Conservation (phyloP, 2,888 invertebrate genomes). For the Bugula neritina region DNA sequence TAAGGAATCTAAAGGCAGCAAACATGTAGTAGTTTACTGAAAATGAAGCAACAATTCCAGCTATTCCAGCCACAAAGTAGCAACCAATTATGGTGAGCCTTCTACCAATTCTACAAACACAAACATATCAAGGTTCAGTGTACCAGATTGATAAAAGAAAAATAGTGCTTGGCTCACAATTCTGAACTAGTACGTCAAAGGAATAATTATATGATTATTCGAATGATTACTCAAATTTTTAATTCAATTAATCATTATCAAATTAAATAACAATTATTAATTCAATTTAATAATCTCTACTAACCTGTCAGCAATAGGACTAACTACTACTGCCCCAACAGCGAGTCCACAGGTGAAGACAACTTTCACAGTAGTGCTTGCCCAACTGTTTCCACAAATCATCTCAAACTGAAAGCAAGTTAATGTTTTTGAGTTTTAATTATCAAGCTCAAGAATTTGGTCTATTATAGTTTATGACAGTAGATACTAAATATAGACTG, state of each 20-base stretch:
- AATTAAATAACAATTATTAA: no score
- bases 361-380: conserved; percentile 10
- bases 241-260: no score
- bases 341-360: background rate
- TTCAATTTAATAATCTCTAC: background rate
- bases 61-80: background rate
- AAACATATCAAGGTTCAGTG: no score
- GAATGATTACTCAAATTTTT: no score
- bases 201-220: no score
- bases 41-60: background rate
- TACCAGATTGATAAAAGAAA: no score
- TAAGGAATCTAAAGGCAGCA: conserved; percentile 15
- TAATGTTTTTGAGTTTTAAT: no score
- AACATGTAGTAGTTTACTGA: conserved; percentile 10
- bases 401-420: conserved; percentile 23
- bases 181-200: no score
- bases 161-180: no score
- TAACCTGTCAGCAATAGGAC: background rate
- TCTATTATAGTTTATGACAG: no score
- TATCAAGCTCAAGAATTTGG: no score
- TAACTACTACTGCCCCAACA: background rate
- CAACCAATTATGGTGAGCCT: conserved; percentile 3
- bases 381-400: background rate
- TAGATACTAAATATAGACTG: no score
- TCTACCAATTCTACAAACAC: conserved; percentile 3